phyloP scores from a whole-genome alignment of 1,140 invertebrate species.

The Cryptotermes secundus region DNA sequence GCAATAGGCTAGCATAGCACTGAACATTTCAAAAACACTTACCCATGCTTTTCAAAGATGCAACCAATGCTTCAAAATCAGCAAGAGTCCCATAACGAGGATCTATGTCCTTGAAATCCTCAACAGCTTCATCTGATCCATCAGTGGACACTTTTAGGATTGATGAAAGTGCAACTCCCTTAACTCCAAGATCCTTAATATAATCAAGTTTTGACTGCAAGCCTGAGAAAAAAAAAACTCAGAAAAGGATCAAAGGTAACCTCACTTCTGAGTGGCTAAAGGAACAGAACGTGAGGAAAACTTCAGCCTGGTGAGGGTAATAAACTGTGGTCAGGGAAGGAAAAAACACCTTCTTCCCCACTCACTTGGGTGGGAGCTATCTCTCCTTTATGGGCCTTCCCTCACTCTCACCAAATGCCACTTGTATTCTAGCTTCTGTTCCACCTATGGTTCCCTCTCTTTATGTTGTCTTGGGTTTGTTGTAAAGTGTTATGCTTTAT shows the following conservation, averaged over 20 bases:
- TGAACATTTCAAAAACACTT: neutral
- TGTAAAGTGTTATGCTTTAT: too few species aligned
- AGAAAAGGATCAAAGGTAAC: neutral
- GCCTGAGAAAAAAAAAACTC: constrained; percentile 41
- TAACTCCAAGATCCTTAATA: constrained; percentile 52
- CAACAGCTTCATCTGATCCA: constrained; percentile 47
- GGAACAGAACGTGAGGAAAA: too few species aligned
- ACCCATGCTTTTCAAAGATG: constrained; percentile 37
- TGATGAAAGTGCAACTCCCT: constrained; percentile 56
- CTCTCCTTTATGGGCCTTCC: too few species aligned
- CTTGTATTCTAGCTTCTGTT: too few species aligned
- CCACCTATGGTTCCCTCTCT: too few species aligned
- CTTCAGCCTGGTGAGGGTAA: too few species aligned
- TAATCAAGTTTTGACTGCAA: constrained; percentile 50
- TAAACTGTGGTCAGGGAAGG: too few species aligned
- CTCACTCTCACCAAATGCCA: too few species aligned
- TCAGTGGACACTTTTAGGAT: constrained; percentile 47
- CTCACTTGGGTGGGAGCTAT: too few species aligned
- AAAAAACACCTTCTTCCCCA: too few species aligned
- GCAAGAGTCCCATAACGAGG: constrained; percentile 51
- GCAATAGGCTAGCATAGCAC: neutral
- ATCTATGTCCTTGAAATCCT: constrained; percentile 52
- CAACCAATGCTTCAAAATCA: constrained; percentile 49
- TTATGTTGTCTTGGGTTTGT: too few species aligned
- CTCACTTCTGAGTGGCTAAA: too few species aligned